Base-by-base conservation (phyloP, 2,888 invertebrate species). In the Dicyrtoma fusca region DNA sequence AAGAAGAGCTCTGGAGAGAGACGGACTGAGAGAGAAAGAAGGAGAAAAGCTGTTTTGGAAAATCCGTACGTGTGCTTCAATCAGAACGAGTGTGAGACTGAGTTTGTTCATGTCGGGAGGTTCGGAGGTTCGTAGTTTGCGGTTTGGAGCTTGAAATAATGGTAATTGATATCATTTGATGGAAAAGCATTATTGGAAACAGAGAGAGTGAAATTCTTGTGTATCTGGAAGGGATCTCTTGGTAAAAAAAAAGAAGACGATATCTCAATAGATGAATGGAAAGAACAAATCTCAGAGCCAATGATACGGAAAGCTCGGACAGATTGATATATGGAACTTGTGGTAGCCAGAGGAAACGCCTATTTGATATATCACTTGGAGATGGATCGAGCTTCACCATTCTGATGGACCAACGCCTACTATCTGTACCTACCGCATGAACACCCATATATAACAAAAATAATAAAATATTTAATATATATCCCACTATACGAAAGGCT, bases 281-380 rank as follows among this genome's bases (percentile, higher is more conserved):
- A 26, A 55, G 68, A 68, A 68, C 68, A 68, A 68, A 68, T 68
- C 57, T 57, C 55, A 23, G 47, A 45, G 45, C 59, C 68, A 68
- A 68, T 59, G 68, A 68, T 68, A 68, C 68, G 57, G 68, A 68
- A 66, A 57, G 68, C 42, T 57, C 57, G 68, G 68, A 68, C 68
- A 68, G 68, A 68, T 68, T 68, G 68, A 68, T 68, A 45, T 68
- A 59, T 66, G 55, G 68, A 57, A 21, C 14, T 68, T 44, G 47
- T 68, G 45, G 68, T 57, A 68, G 68, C 59, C 68, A 65, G 66
- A 55, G 68, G 68, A 68, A 68, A 68, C 68, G 68, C 68, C 68
- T 59, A 47, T 45, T 68, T 68, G 68, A 68, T 55, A 68, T 34
- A 57, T 68, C 57, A 55, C 55, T 68, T 68, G 55, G 57, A 68